Evolutionary conservation across 2,113 vertebrate species (phyloP).

Genomic region (Cyphomyrus plagiostoma): DNA sequence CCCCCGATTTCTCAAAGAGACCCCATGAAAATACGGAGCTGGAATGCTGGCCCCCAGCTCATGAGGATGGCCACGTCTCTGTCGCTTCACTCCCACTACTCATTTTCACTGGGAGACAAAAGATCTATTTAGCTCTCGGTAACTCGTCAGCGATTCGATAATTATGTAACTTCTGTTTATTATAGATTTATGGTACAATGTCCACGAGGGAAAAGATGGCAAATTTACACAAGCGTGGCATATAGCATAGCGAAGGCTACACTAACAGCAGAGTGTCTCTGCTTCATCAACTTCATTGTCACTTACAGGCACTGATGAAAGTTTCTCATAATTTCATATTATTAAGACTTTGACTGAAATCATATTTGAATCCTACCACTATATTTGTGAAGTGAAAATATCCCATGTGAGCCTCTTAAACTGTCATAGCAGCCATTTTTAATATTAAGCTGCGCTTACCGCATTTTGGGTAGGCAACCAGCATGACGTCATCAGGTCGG

Average conservation of each 20-base stretch:
- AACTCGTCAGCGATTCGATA: background rate
- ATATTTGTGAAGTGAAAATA: background rate
- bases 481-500: constrained; percentile 59
- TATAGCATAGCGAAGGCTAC: background rate
- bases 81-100: background rate
- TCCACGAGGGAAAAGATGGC: background rate
- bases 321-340: background rate
- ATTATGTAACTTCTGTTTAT: background rate
- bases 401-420: background rate
- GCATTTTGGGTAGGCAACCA: constrained; percentile 70
- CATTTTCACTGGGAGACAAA: background rate
- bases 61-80: background rate
- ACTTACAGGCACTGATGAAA: background rate
- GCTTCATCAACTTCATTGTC: background rate
- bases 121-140: background rate
- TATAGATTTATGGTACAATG: background rate
- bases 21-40: background rate
- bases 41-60: background rate
- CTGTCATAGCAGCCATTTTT: background rate
- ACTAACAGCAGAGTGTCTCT: background rate
- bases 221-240: background rate
- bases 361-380: background rate
- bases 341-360: background rate
- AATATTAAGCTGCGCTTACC: constrained; percentile 53
- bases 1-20: too few species aligned